A percentile compares a stretch with the other conserved stretches of the same genome.
Conservation (phyloP, 2,113 vertebrate genomes). For the Eolophus roseicapilla region DNA sequence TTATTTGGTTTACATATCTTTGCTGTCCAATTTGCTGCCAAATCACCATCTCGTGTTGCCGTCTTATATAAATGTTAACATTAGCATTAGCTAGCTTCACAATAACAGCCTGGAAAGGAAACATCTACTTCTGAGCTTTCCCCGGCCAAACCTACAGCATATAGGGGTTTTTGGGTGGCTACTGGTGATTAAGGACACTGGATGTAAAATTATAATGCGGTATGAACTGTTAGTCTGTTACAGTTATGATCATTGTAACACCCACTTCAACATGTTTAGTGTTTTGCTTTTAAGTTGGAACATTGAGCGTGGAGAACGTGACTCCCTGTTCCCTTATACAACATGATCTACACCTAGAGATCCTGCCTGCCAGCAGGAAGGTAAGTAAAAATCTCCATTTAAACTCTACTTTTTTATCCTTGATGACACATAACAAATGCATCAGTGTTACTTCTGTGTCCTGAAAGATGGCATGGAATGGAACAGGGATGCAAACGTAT, state of each 20-base stretch:
- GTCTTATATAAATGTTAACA: slow-evolving; percentile 47
- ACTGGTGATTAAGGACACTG: not conserved
- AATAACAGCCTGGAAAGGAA: slow-evolving; percentile 31
- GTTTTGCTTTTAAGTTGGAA: not conserved
- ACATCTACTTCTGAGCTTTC: slow-evolving; percentile 40
- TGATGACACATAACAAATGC: not conserved
- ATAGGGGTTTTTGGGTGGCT: not conserved
- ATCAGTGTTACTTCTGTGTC: not conserved
- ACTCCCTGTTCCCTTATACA: not conserved
- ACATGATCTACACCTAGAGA: not conserved
- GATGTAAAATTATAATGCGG: not conserved
- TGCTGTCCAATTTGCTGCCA: slow-evolving; percentile 38
- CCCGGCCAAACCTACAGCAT: not conserved
- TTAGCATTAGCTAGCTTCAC: slow-evolving; percentile 9
- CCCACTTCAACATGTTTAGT: not conserved
- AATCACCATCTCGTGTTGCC: not conserved
- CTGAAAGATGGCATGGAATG: not conserved
- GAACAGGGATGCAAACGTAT: fast-evolving
- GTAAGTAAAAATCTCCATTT: not conserved
- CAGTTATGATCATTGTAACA: not conserved
- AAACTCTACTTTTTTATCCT: not conserved
- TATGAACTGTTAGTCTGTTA: not conserved
- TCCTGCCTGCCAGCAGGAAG: not conserved
- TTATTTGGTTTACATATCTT: slow-evolving; percentile 32
- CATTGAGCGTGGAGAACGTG: fast-evolving